Evolutionary conservation across 2,113 vertebrate genomes (phyloP).

Genomic region (Calidris pugnax): DNA sequence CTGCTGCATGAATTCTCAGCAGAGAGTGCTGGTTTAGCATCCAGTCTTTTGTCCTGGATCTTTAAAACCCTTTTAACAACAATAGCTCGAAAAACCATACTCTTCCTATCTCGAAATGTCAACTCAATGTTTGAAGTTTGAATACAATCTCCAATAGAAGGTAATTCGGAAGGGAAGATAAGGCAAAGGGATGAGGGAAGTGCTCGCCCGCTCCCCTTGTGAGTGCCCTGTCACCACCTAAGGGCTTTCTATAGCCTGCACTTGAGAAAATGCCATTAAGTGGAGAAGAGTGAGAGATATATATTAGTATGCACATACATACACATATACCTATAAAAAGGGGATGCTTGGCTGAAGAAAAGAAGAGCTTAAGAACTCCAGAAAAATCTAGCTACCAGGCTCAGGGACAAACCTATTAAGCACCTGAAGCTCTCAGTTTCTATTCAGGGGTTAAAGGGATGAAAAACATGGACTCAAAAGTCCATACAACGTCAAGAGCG

Average conservation of each 20-base stretch:
- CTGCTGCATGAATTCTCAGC: background rate
- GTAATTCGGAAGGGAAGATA: background rate
- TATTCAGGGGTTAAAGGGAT: background rate
- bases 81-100: background rate
- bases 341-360: background rate
- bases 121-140: background rate
- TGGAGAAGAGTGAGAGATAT: fast-evolving
- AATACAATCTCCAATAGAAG: background rate
- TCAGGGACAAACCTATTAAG: background rate
- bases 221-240: background rate
- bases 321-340: background rate
- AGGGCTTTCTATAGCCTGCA: background rate
- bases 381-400: background rate
- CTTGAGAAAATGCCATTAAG: background rate
- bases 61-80: background rate
- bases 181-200: background rate
- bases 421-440: background rate
- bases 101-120: background rate
- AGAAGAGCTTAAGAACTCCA: background rate
- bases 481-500: fast-evolving
- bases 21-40: background rate
- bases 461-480: background rate
- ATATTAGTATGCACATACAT: background rate
- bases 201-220: fast-evolving
- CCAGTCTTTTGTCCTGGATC: background rate